These are phyloP conservation scores for Peromyscus nudipes DNA, from an alignment of 2,797 vertebrate species.

Conservation along the genomic window DNA sequence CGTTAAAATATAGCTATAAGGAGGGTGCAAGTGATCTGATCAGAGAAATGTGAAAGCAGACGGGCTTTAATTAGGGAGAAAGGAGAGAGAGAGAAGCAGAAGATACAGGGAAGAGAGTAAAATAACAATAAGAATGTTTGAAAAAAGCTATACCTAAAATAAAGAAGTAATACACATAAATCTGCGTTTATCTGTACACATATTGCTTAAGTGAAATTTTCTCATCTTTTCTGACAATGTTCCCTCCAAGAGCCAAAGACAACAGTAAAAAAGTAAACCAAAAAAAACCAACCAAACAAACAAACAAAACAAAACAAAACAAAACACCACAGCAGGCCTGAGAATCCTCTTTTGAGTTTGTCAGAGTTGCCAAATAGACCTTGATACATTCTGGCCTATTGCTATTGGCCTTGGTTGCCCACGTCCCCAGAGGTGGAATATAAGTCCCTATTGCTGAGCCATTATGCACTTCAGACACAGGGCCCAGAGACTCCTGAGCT, in stretches of 20 bases:
- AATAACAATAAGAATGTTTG: neutral
- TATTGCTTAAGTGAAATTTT: neutral
- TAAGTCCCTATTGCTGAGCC: neutral
- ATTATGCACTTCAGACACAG: neutral
- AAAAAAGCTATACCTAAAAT: neutral
- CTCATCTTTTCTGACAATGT: neutral
- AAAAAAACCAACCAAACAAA: too few relatives aligned
- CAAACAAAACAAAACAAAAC: too few relatives aligned
- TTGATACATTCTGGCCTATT: neutral
- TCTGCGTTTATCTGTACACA: neutral
- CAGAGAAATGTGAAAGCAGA: neutral
- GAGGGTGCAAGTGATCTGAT: neutral
- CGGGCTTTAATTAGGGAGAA: neutral
- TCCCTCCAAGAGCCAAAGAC: neutral
- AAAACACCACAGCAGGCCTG: neutral
- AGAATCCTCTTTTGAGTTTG: neutral
- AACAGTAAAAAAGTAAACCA: neutral
- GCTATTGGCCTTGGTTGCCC: neutral
- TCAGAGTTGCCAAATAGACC: neutral
- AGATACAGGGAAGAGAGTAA: neutral
- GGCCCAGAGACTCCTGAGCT: neutral
- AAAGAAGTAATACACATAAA: neutral
- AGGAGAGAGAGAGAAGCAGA: too few relatives aligned
- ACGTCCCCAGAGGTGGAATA: neutral
- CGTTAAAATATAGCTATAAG: neutral